Evolutionary conservation across 2,797 vertebrate genomes (phyloP).

Genomic region (Gambelia wislizenii): DNA sequence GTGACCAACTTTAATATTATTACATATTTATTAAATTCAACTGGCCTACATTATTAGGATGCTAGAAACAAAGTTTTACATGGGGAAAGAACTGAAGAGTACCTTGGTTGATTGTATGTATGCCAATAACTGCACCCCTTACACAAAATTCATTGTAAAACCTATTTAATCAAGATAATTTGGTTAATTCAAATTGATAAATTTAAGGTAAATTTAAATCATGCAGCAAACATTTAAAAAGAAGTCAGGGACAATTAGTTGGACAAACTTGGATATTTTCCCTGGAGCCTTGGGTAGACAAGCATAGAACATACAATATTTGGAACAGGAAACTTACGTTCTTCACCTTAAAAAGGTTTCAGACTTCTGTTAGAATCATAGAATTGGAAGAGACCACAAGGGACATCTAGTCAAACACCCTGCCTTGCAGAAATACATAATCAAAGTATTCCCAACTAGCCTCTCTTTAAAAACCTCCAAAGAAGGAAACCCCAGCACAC

Average conservation of each 20-base stretch:
- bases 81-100: not conserved
- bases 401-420: no score
- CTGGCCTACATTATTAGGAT: not conserved
- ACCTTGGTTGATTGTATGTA: slow-evolving; percentile 18
- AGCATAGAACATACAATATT: not conserved
- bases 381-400: no score
- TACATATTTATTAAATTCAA: slow-evolving; percentile 31
- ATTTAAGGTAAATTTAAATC: slow-evolving; percentile 38
- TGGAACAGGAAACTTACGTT: not conserved
- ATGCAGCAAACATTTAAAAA: slow-evolving; percentile 17
- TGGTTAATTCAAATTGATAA: slow-evolving; percentile 42
- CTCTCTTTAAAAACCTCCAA: no score
- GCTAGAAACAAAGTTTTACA: not conserved
- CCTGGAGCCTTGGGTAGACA: not conserved
- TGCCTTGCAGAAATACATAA: no score
- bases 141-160: slow-evolving; percentile 35
- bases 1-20: slow-evolving; percentile 15
- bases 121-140: slow-evolving; percentile 23
- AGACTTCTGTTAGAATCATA: not conserved
- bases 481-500: no score
- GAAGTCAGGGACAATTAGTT: slow-evolving; percentile 14
- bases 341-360: not conserved
- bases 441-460: no score
- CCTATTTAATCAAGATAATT: slow-evolving; percentile 40
- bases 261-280: not conserved